Conservation (phyloP, 2,888 invertebrate species). For the Zelleria hepariella region DNA sequence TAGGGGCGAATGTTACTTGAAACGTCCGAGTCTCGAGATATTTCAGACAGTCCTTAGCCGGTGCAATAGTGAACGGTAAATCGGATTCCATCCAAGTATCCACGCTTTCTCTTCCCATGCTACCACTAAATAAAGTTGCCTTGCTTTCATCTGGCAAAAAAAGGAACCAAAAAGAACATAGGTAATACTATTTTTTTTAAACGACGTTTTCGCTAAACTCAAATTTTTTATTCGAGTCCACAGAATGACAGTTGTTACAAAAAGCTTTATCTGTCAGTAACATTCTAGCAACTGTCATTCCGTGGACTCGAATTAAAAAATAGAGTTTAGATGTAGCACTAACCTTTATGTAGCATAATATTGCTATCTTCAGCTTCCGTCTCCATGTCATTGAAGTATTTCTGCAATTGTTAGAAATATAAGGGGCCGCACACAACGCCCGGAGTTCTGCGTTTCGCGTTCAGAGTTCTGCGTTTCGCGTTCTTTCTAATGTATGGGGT, state of each 20-base stretch:
- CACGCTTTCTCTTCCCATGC: constrained; percentile 41
- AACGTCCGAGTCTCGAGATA: constrained; percentile 51
- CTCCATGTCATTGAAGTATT: not conserved
- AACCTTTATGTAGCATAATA: not conserved
- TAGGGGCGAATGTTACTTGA: constrained; percentile 68
- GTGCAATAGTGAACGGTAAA: constrained; percentile 67
- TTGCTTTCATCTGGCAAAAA: constrained; percentile 28
- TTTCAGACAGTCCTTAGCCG: constrained; percentile 49
- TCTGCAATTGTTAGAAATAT: not conserved
- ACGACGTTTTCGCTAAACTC: too few species aligned
- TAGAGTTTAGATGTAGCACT: not conserved
- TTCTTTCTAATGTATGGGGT: too few species aligned
- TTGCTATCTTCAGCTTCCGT: not conserved
- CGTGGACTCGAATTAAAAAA: too few species aligned
- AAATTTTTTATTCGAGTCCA: too few species aligned
- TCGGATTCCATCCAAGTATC: constrained; percentile 59
- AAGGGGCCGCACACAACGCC: not conserved
- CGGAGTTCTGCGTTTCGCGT: too few species aligned
- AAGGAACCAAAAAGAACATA: too few species aligned
- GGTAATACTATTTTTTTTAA: too few species aligned
- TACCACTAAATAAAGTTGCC: constrained; percentile 51
- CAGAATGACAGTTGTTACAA: too few species aligned
- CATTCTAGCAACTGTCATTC: too few species aligned
- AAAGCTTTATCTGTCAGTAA: too few species aligned
- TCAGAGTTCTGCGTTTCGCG: too few species aligned